A percentile compares a stretch with the other conserved stretches of the same genome.
Conservation (phyloP, 1,140 invertebrate genomes). For the Eurosta solidaginis region DNA sequence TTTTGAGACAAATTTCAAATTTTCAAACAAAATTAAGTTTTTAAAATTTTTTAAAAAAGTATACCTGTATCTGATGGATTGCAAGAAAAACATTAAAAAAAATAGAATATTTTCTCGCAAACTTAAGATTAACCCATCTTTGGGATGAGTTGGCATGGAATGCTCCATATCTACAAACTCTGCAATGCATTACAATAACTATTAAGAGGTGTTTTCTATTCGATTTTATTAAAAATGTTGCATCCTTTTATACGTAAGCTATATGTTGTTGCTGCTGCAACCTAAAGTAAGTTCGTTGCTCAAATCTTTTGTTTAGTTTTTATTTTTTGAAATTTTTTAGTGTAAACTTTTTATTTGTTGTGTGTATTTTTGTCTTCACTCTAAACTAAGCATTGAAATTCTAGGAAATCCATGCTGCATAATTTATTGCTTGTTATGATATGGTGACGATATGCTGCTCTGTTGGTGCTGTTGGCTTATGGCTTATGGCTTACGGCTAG, state of each 20-base stretch:
- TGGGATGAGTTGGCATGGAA: no score
- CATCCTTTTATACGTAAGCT: not conserved
- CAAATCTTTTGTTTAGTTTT: not conserved
- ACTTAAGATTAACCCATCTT: no score
- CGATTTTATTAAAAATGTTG: not conserved
- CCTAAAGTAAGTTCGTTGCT: not conserved
- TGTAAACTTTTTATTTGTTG: not conserved
- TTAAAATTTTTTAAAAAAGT: no score
- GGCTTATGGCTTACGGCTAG: no score
- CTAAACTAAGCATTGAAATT: not conserved
- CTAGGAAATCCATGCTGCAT: constrained; percentile 23
- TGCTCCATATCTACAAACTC: no score
- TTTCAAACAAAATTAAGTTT: no score
- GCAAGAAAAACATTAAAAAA: no score
- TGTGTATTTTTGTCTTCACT: not conserved
- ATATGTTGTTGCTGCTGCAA: not conserved
- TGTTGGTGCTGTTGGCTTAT: not conserved
- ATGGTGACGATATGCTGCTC: constrained; percentile 25
- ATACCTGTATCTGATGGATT: no score
- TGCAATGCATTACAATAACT: constrained; percentile 59
- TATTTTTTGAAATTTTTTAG: not conserved
- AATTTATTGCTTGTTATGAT: constrained; percentile 28
- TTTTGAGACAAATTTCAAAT: no score
- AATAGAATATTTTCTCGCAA: no score
- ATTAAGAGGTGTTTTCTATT: constrained; percentile 39